A percentile compares a stretch with the other conserved stretches of the same genome.
Conservation (phyloP, 2,888 invertebrate genomes). For the Phrixothrix hirtus region DNA sequence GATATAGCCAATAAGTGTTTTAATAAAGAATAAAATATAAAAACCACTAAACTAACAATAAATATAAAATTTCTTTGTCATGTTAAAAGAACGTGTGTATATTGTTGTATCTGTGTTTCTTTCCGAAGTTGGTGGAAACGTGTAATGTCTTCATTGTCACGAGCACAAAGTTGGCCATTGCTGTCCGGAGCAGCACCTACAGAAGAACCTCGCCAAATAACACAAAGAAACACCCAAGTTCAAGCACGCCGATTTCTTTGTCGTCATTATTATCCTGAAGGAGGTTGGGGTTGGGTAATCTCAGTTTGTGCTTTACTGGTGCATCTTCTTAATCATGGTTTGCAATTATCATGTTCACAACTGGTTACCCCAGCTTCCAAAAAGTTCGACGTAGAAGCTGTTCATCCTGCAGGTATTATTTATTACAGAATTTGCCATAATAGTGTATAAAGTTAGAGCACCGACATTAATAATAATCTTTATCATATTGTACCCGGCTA, state of each 20-base stretch:
- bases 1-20: no score
- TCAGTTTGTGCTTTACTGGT: slow-evolving; percentile 73
- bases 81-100: slow-evolving; percentile 19
- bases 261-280: slow-evolving; percentile 83
- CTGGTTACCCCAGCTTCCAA: slow-evolving; percentile 67
- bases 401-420: slow-evolving; percentile 65
- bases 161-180: slow-evolving; percentile 60
- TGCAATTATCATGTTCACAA: slow-evolving; percentile 67
- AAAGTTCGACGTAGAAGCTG: slow-evolving; percentile 65
- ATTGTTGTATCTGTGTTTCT: slow-evolving; percentile 4
- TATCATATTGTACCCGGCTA: no score
- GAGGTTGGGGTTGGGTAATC: slow-evolving; percentile 86
- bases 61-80: slow-evolving; percentile 13
- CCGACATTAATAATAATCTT: no score
- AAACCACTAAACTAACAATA: slow-evolving; percentile 11
- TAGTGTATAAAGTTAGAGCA: no score
- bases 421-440: slow-evolving; percentile 6
- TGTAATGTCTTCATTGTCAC: slow-evolving; percentile 55
- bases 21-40: no score
- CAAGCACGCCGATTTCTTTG: slow-evolving; percentile 68
- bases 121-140: background rate
- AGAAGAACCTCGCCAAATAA: slow-evolving; percentile 56
- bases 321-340: slow-evolving; percentile 73
- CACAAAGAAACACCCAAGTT: slow-evolving; percentile 55
- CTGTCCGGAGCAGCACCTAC: slow-evolving; percentile 57